Evolutionary conservation across 2,888 invertebrate genomes (phyloP), one percentile per base, ranked within the genome.

Genomic region (Drosophila paranaensis): DNA sequence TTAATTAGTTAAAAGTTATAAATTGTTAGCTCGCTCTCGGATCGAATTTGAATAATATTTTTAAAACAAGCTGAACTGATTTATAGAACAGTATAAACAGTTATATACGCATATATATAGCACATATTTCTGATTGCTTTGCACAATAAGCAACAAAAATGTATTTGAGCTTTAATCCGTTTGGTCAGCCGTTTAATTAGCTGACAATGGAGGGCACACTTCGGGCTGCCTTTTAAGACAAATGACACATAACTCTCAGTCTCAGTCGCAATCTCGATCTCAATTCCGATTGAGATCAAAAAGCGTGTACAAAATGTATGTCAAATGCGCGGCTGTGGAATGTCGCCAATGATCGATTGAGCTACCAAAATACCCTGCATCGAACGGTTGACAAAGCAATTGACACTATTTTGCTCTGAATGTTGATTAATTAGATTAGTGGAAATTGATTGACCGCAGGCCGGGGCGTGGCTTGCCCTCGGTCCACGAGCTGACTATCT

Each of bases 391-490:
- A 62, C 78, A 74, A 64, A 50, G 48, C 62, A 66, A 55, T 87
- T 83, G 87, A 83, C 87, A 87, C 75, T 81, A 51, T 83, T 82
- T 70, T 53, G 56, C 51, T 45, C 42, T 84, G 86, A 82, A 84
- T 84, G 72, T 72, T 84, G 84, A 89, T 88, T 89, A 89, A 84
- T 84, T 84, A 85, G 88, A 88, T 88, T 76, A 71, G 68, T 58
- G 64, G 57, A 43, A 53, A 37, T 35, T 37, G 40, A 54, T 40
- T 11, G 39, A 56, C 14, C 2, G 3, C 20, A 20, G 37, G 43
- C 30, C 48, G 27, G 8, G 33, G 13, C n/a, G n/a, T 11, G 33
- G n/a, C 46, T 8, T 10, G 46, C 5, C 20, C 3, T 6, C 25
- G 13, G 45, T 6, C 25, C 30, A 5, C 25, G 8, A 2, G 8